Evolutionary conservation across 2,888 invertebrate genomes (phyloP), one percentile per base, ranked within the genome.

Genomic region (Drosophila ezoana): DNA sequence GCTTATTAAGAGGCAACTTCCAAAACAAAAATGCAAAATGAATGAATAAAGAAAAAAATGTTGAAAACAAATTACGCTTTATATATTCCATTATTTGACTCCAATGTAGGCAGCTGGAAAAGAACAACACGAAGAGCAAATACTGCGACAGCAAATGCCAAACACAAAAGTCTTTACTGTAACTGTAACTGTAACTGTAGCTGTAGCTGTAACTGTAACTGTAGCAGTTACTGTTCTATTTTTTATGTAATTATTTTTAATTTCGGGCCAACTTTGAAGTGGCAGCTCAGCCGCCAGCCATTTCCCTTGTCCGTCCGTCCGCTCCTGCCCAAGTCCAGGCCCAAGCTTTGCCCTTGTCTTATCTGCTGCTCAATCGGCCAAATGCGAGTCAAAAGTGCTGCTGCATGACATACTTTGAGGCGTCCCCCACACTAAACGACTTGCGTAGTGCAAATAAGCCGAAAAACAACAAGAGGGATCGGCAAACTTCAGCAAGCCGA

Each of bases 161-260:
- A 45, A 41, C 40, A 61, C 20, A 47, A 35, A 43, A 47, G 44
- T 32, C 38, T 5, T 57, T 52, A 56, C 59, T 54, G 16, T 69
- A 64, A 80, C 62, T 65, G 54, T 37, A 52, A 62, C 54, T 76
- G 63, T 57, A 54, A 56, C 58, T 54, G 20, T 68, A 64, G 83
- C 62, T 68, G 54, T 37, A 33, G 49, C 45, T 44, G 48, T 48
- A 48, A 56, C 51, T 75, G 59, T 61, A 57, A 62, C 48, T 63
- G 41, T 66, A 56, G 71, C 59, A 56, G 54, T 48, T 38, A 66
- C 51, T 49, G 52, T 56, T 68, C 32, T 44, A 47, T 62, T 68
- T 76, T 54, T 66, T 23, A 61, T 65, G 58, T 64, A 85, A 81
- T 87, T 78, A 79, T 79, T 85, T 81, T 85, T 72, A 85, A 85